Base-by-base conservation (phyloP, 1,140 invertebrate species). In the Fopius arisanus region DNA sequence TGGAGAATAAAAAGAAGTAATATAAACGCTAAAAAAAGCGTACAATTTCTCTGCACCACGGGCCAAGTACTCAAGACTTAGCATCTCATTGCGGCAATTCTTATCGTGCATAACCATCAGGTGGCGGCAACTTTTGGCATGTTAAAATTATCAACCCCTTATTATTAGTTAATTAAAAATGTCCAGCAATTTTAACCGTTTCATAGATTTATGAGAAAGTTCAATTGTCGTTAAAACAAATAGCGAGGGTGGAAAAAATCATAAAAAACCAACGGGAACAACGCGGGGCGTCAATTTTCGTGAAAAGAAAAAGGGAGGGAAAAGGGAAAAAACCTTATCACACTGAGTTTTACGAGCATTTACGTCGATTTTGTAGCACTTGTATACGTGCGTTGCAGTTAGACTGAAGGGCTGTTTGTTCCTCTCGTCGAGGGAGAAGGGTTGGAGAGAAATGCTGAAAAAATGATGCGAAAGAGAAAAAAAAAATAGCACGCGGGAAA, bases 391-490 rank as follows among this genome's bases (percentile, higher is more conserved):
- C 54, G 9, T 59, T 19, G 54, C 54, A 59, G 54, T 59, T 59
- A 59, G 9, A 59, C 21, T 6, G 10, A 29, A 65, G 33, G 62
- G 28, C 28, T 10, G 28, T 59, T 59, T n/a, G 43, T 48, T 48
- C 43, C 43, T 59, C 29, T 29, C 62, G 9, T 19, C 26, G 28
- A 33, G 62, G 14, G 43, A 19, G n/a, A 16, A 51, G 19, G 33
- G 62, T 29, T 29, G 26, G 43, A 41, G 21, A 26, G 23, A 48
- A 48, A 48, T 48, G 43, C 10, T 67, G 19, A 19, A 67, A 31
- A n/a, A 69, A 69, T 54, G 12, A 29, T 31, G 14, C 12, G 37
- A 43, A 67, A 70, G 26, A 40, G 37, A 70, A n/a, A 29, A 26
- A 37, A 26, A 63, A 4, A 69, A 48, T 51, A 31, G 16, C 5